These are phyloP conservation scores for Lasioglossum figueresi DNA, from an alignment of 2,888 invertebrate species.

Conservation along the genomic window DNA sequence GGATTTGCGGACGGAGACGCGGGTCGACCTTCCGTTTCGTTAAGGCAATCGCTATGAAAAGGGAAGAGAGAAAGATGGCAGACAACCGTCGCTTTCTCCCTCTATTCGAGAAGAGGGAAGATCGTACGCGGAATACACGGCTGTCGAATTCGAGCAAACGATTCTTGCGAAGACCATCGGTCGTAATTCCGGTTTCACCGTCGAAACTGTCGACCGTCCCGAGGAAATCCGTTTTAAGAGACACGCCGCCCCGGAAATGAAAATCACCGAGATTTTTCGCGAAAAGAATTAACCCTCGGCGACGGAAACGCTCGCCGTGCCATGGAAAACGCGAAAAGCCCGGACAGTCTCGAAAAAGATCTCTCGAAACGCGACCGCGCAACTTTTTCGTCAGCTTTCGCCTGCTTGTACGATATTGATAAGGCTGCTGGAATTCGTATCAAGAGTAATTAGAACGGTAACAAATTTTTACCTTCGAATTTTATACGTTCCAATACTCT, in stretches of 20 bases:
- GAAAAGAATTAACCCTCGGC: conserved; percentile 1
- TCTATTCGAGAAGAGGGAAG: neutral
- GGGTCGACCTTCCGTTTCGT: conserved; percentile 69
- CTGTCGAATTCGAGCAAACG: conserved; percentile 38
- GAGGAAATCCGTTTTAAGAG: conserved; percentile 44
- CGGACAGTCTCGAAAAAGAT: neutral
- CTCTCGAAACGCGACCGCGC: neutral
- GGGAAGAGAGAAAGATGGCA: neutral
- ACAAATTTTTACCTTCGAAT: neutral
- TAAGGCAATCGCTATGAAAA: conserved; percentile 71
- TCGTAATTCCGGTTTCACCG: neutral
- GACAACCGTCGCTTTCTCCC: neutral
- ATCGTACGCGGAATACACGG: conserved; percentile 7
- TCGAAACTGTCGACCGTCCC: neutral
- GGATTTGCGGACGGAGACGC: conserved; percentile 61
- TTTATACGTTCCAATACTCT: neutral
- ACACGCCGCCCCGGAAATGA: conserved; percentile 19
- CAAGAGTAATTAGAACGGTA: neutral
- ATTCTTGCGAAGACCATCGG: conserved; percentile 21
- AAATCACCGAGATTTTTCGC: neutral
- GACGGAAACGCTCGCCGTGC: neutral
- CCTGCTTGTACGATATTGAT: neutral
- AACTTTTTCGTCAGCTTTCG: neutral
- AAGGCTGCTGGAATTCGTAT: neutral
- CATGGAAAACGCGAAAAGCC: neutral